phyloP scores from a whole-genome alignment of 2,888 invertebrate species.

The Syritta pipiens region DNA sequence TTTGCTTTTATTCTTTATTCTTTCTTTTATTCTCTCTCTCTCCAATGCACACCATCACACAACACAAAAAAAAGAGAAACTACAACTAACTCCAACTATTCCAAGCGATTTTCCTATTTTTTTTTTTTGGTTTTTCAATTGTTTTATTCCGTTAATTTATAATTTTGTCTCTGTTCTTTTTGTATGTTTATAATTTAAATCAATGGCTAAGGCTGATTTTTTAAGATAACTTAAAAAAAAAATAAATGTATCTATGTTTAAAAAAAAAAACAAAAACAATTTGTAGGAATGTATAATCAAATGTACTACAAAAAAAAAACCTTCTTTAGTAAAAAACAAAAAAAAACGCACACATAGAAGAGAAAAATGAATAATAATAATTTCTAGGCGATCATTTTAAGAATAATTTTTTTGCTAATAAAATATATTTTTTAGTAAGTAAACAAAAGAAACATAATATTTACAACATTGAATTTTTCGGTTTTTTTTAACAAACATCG shows the following conservation, averaged over 20 bases:
- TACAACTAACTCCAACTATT: constrained; percentile 45
- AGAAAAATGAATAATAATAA: constrained; percentile 10
- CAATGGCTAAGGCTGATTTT: constrained; percentile 69
- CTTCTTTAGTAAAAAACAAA: constrained; percentile 32
- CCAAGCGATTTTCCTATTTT: constrained; percentile 47
- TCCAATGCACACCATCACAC: neutral
- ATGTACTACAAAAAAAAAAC: constrained; percentile 11
- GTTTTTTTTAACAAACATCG: too few species aligned
- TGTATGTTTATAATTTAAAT: constrained; percentile 43
- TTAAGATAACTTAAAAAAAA: constrained; percentile 47
- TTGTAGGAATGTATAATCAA: constrained; percentile 20
- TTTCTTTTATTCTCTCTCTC: neutral
- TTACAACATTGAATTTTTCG: too few species aligned
- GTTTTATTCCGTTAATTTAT: neutral
- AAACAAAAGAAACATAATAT: too few species aligned
- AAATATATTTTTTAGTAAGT: constrained; percentile 51
- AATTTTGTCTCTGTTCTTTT: constrained; percentile 10
- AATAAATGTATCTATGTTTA: constrained; percentile 44
- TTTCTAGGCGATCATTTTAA: constrained; percentile 47
- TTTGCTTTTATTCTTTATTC: constrained; percentile 17
- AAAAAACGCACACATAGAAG: neutral
- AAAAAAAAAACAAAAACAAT: constrained; percentile 1
- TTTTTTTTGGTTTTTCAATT: constrained; percentile 14
- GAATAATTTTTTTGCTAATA: constrained; percentile 60
- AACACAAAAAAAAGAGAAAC: constrained; percentile 2